phyloP scores from a whole-genome alignment of 2,797 vertebrate species.

The Brachymystax lenok region DNA sequence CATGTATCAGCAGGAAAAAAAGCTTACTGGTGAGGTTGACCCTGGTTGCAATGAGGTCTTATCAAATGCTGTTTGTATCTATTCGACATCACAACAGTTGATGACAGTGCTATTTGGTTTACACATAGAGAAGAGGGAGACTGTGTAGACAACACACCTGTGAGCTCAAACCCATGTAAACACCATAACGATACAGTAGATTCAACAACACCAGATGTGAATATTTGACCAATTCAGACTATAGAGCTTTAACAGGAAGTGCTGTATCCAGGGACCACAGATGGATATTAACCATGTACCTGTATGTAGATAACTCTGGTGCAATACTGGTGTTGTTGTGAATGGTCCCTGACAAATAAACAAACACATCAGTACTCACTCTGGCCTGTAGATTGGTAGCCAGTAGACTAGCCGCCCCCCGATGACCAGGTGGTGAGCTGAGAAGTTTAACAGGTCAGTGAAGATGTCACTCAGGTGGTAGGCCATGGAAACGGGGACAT shows the following conservation, averaged over 20 bases:
- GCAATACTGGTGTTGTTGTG: not conserved
- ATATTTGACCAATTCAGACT: too few species aligned
- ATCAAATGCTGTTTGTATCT: not conserved
- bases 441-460: slow-evolving; percentile 91
- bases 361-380: slow-evolving; percentile 79
- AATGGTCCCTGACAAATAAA: not conserved
- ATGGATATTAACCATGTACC: not conserved
- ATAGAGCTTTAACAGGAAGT: too few species aligned
- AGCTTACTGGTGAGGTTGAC: not conserved
- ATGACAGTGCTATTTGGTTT: not conserved
- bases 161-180: not conserved
- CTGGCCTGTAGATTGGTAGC: slow-evolving; percentile 92
- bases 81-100: not conserved
- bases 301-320: not conserved
- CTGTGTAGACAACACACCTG: not conserved
- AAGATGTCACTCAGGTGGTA: slow-evolving; percentile 98
- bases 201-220: too few species aligned
- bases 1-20: not conserved
- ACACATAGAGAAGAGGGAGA: not conserved
- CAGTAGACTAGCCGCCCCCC: slow-evolving; percentile 95
- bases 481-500: slow-evolving; percentile 86
- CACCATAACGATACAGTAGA: too few species aligned
- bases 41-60: not conserved
- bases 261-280: not conserved
- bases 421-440: slow-evolving; percentile 84